Conservation (phyloP, 2,113 vertebrate species). For the Oreocharis arfaki region DNA sequence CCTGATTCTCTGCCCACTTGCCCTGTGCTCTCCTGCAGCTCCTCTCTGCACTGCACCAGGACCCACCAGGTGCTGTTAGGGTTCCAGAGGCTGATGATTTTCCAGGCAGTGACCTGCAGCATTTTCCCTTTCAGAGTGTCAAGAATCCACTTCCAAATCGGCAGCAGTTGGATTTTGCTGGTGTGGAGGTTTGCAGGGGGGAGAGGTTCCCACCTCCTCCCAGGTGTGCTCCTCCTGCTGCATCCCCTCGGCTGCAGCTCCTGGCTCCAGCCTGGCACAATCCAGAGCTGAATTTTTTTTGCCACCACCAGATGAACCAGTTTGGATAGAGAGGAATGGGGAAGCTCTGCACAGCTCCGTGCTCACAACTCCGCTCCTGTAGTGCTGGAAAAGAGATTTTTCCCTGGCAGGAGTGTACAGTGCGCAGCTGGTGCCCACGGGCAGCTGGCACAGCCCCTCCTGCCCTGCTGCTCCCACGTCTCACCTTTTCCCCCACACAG, state of each 20-base stretch:
- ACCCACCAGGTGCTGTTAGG: accelerated
- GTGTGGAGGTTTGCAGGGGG: accelerated
- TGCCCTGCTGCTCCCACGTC: not conserved
- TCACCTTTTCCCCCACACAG: not conserved
- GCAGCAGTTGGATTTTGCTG: not conserved
- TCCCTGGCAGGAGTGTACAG: not conserved
- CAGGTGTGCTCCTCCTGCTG: not conserved
- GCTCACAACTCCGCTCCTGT: accelerated
- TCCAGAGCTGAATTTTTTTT: not conserved
- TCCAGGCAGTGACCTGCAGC: not conserved
- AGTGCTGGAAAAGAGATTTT: not conserved
- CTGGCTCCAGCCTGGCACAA: accelerated
- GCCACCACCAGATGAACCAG: not conserved
- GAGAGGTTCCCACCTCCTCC: not conserved
- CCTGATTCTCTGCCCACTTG: not conserved
- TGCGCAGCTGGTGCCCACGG: not conserved
- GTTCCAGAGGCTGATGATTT: accelerated
- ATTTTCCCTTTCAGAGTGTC: too few relatives aligned
- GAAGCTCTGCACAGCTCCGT: not conserved
- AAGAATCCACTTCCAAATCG: accelerated
- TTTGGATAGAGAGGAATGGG: not conserved
- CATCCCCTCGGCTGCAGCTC: not conserved
- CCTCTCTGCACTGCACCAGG: accelerated
- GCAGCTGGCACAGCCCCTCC: not conserved
- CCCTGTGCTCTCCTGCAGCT: not conserved